A percentile compares a stretch with the other conserved stretches of the same genome.
Evolutionary conservation across 2,113 vertebrate species (phyloP).

Genomic region (Stercorarius parasiticus): DNA sequence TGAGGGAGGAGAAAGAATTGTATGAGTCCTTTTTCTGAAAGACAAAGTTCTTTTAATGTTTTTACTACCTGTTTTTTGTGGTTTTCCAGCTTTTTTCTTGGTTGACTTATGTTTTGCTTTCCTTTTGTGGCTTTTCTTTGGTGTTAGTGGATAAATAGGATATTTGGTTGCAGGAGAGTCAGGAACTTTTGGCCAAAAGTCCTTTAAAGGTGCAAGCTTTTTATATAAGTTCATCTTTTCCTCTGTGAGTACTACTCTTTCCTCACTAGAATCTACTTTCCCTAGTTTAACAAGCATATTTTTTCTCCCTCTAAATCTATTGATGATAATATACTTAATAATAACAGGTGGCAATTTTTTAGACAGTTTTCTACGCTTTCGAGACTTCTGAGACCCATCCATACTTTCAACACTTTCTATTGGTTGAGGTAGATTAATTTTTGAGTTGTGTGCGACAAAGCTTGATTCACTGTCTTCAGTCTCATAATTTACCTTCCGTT

Average conservation of each 20-base stretch:
- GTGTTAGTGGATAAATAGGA: conserved; percentile 85
- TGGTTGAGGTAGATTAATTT: conserved; percentile 74
- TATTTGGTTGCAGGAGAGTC: conserved; percentile 92
- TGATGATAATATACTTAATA: conserved; percentile 99
- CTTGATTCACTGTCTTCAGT: conserved; percentile 85
- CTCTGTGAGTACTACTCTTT: conserved; percentile 87
- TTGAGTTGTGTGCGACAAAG: conserved; percentile 77
- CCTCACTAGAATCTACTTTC: conserved; percentile 88
- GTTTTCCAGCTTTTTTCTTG: conserved; percentile 82
- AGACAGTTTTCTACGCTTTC: conserved; percentile 88
- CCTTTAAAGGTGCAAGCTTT: conserved; percentile 93
- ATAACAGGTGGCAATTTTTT: conserved; percentile 94
- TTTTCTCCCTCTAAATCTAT: conserved; percentile 97
- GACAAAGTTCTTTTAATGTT: conserved; percentile 79
- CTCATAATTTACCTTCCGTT: conserved; percentile 89
- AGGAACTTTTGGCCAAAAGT: conserved; percentile 95
- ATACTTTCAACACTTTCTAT: conserved; percentile 75
- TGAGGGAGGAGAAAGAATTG: conserved; percentile 80
- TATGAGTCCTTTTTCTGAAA: conserved; percentile 75
- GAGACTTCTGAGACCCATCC: conserved; percentile 79
- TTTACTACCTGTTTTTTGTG: conserved; percentile 75
- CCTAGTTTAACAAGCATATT: conserved; percentile 97
- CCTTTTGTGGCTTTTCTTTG: conserved; percentile 89
- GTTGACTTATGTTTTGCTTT: conserved; percentile 86
- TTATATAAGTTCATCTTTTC: conserved; percentile 87